Evolutionary conservation across 2,888 invertebrate genomes (phyloP).

Genomic region (Dugesia japonica): DNA sequence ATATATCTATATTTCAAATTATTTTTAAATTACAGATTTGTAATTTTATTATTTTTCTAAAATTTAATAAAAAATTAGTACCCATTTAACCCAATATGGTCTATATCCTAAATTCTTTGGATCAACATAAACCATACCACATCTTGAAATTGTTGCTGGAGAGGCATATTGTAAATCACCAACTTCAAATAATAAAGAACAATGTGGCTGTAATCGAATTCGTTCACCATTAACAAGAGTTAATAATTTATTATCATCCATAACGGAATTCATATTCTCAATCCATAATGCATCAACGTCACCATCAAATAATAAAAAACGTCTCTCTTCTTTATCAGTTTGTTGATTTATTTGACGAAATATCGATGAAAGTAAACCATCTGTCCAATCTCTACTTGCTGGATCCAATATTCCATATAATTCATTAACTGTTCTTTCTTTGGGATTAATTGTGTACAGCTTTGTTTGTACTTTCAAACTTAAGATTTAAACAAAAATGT

Average conservation of each 20-base stretch:
- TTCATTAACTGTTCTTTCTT: conserved; percentile 34
- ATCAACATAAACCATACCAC: conserved; percentile 36
- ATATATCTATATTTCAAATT: not conserved
- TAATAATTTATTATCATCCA: conserved; percentile 35
- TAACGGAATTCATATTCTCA: conserved; percentile 36
- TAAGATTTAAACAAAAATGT: not conserved
- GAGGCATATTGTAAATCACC: conserved; percentile 35
- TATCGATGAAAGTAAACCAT: conserved; percentile 34
- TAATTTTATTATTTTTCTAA: not conserved
- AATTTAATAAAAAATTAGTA: not conserved
- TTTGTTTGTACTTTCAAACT: conserved; percentile 34
- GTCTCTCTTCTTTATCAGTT: conserved; percentile 30
- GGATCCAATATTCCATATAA: conserved; percentile 35
- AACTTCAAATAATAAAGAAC: conserved; percentile 35
- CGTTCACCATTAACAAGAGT: conserved; percentile 35
- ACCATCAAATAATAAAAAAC: conserved; percentile 35
- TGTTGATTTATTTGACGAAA: conserved; percentile 34
- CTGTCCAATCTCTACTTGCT: conserved; percentile 35
- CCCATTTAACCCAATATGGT: conserved; percentile 35
- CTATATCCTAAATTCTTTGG: conserved; percentile 35
- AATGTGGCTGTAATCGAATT: conserved; percentile 33
- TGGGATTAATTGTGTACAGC: conserved; percentile 34
- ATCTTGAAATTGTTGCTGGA: conserved; percentile 35
- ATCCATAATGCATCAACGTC: conserved; percentile 36
- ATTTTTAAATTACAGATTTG: not conserved